phyloP scores from a whole-genome alignment of 2,888 invertebrate genomes.

The Melieria crassipennis region DNA sequence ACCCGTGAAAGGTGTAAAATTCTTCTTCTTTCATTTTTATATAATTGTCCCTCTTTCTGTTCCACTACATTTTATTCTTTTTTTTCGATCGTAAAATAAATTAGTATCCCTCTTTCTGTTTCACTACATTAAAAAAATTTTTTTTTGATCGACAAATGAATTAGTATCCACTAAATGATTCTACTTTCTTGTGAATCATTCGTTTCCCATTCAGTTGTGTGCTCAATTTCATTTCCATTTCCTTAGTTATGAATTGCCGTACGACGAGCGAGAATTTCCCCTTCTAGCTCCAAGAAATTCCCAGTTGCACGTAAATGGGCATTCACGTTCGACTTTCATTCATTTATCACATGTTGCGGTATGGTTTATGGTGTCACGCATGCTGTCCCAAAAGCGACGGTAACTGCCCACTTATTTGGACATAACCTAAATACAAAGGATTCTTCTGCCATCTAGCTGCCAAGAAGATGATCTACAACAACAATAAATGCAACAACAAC shows the following conservation, averaged over 20 bases:
- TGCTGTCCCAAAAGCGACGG: background rate
- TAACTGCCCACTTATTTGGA: constrained; percentile 22
- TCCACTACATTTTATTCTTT: background rate
- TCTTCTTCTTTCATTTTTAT: background rate
- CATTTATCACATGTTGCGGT: too few relatives aligned
- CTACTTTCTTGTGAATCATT: too few relatives aligned
- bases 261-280: too few relatives aligned
- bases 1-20: too few relatives aligned
- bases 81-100: background rate
- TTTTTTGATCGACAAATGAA: background rate
- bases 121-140: background rate
- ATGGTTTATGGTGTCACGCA: too few relatives aligned
- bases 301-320: too few relatives aligned
- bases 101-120: background rate
- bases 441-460: constrained; percentile 9
- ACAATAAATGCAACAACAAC: background rate
- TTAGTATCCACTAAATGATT: background rate
- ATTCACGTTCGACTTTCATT: too few relatives aligned
- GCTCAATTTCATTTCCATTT: too few relatives aligned
- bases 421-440: constrained; percentile 26
- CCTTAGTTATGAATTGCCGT: too few relatives aligned
- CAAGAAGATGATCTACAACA: background rate
- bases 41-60: background rate
- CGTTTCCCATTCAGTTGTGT: too few relatives aligned
- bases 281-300: too few relatives aligned